Evolutionary conservation across 2,888 invertebrate species (phyloP), one percentile per base, ranked within the genome.

Genomic region (Dasysyrphus tricinctus): DNA sequence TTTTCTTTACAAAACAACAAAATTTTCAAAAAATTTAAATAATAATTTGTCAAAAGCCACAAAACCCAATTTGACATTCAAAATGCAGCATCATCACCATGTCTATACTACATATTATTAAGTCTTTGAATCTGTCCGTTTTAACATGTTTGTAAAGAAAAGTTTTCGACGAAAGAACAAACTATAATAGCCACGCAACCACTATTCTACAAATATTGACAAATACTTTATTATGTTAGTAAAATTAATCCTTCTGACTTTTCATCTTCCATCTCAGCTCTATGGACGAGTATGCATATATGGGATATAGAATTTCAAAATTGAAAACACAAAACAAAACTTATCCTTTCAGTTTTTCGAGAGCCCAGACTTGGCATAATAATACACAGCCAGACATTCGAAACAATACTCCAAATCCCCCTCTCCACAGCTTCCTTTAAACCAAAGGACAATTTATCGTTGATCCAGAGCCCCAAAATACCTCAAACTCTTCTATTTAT

Each of bases 161-260:
- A 16, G 12, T 16, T 49, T 65, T 19, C 8, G 29, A 44, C 24
- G 1, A 56, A 32, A 42, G 6, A 54, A 24, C n/a, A 65, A 65
- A 65, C 24, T 24, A 32, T 32, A 47, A 65, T 32, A 63, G 9
- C 14, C 42, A 29, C 59, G 3, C 1, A 42, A 32, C 65, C 65
- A 32, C 47, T 49, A n/a, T n/a, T 42, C 32, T 14, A 1, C 49
- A 65, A 65, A 65, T 49, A 65, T 65, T 65, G 47, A 65, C 19
- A 49, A 49, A 34, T 34, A 65, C 34, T 49, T 59, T 49, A 57
- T 77, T 39, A 24, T 24, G 24, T 67, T 51, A 39, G 32, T 14
- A 69, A 39, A 49, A 78, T 61, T 78, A 67, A 80, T 80, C 79
- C 65, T 42, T 80, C 57, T 80, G 65, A 73, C 67, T 80, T 67